Evolutionary conservation across 2,888 invertebrate species (phyloP).

Genomic region (Polietes domitor): DNA sequence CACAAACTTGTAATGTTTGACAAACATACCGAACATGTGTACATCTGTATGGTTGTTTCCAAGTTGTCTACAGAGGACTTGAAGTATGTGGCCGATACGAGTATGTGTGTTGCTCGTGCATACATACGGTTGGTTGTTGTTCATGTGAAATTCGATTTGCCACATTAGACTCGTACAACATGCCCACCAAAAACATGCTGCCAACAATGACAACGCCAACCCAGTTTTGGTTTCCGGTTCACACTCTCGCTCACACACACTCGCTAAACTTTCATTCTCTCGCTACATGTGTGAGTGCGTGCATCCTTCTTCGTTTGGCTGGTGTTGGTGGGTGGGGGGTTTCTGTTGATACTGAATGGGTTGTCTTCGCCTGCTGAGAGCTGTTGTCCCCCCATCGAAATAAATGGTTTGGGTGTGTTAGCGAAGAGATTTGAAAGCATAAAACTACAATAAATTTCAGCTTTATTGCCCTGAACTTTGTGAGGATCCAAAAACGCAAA

Average conservation of each 20-base stretch:
- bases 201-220: conserved; percentile 1
- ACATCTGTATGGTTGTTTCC: not conserved
- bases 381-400: not conserved
- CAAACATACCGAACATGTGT: not conserved
- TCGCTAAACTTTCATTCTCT: not conserved
- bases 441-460: conserved; percentile 65
- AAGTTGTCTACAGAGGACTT: not conserved
- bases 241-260: not conserved
- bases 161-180: not conserved
- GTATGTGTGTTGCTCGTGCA: not conserved
- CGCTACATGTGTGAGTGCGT: not conserved
- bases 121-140: not conserved
- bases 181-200: not conserved
- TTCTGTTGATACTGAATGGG: too few relatives aligned
- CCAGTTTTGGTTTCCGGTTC: not conserved
- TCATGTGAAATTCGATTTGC: conserved; percentile 37
- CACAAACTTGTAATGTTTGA: conserved; percentile 8
- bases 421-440: conserved; percentile 54
- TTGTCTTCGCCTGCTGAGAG: not conserved
- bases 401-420: conserved; percentile 47
- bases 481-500: conserved; percentile 48
- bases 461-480: conserved; percentile 59
- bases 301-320: not conserved
- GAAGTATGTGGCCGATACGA: not conserved
- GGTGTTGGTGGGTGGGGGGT: conserved; percentile 21